phyloP scores from a whole-genome alignment of 35 echinoderm and acorn worm species.

The Diadema setosum region DNA sequence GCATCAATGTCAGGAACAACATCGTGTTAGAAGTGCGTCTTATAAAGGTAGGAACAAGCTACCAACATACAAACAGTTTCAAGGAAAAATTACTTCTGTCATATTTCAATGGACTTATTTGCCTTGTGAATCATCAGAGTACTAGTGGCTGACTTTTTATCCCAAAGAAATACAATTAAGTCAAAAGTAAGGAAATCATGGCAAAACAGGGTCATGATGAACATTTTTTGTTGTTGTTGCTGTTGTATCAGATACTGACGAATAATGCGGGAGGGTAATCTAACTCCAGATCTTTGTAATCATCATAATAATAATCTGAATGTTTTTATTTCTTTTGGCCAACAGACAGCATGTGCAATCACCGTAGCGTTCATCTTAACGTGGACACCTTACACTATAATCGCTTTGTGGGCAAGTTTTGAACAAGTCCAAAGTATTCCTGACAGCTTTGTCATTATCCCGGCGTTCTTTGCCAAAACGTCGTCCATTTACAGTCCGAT shows the following conservation, averaged over 20 bases:
- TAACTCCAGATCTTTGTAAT: too few species aligned
- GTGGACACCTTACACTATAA: slow-evolving; percentile 64
- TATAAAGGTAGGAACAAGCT: slow-evolving; percentile 6
- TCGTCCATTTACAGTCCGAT: slow-evolving; percentile 62
- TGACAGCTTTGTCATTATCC: neutral
- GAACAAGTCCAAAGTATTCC: neutral
- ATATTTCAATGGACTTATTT: too few species aligned
- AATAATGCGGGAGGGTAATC: too few species aligned
- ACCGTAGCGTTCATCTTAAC: slow-evolving; percentile 36
- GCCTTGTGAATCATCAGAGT: neutral
- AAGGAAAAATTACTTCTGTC: neutral
- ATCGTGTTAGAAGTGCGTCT: slow-evolving; percentile 25
- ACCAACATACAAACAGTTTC: neutral
- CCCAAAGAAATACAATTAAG: too few species aligned
- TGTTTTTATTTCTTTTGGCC: neutral
- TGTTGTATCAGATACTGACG: too few species aligned
- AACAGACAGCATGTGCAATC: slow-evolving; percentile 34
- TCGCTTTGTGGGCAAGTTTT: neutral
- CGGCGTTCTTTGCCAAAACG: slow-evolving; percentile 55
- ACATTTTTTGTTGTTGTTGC: neutral
- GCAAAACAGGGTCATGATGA: too few species aligned
- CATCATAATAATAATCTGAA: too few species aligned
- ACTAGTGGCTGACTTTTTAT: neutral
- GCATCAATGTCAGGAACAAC: slow-evolving; percentile 11
- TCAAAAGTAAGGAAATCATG: too few species aligned